Conservation (phyloP, 2,888 invertebrate genomes). For the Serrognathus titanus region DNA sequence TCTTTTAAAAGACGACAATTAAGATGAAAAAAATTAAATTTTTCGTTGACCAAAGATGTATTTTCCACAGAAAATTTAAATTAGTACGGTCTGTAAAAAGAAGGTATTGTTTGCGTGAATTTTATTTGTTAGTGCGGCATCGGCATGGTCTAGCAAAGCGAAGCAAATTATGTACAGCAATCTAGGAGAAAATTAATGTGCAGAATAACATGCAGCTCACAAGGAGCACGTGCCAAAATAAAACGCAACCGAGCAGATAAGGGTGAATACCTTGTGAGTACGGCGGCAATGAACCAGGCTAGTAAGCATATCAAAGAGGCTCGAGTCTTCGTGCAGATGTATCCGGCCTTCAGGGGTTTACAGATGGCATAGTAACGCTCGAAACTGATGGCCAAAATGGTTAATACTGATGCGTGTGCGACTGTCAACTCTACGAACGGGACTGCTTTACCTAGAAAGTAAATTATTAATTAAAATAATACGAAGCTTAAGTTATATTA, state of each 20-base stretch:
- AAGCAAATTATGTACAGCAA: too few relatives aligned
- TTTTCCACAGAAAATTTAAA: too few relatives aligned
- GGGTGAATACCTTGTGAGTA: conserved; percentile 74
- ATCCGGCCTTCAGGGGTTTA: conserved; percentile 84
- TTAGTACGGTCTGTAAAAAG: too few relatives aligned
- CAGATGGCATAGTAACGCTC: conserved; percentile 86
- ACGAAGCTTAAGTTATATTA: too few relatives aligned
- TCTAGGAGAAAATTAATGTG: too few relatives aligned
- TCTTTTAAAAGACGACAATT: too few relatives aligned
- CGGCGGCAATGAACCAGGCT: conserved; percentile 80
- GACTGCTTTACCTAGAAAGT: conserved; percentile 78
- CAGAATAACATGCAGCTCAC: not conserved
- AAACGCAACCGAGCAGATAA: conserved; percentile 18
- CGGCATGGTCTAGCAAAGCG: too few relatives aligned
- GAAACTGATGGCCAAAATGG: conserved; percentile 90
- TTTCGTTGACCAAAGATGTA: too few relatives aligned
- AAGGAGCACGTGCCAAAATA: not conserved
- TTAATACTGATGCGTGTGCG: conserved; percentile 87
- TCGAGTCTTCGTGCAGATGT: conserved; percentile 83
- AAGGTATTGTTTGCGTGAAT: too few relatives aligned
- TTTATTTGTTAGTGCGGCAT: too few relatives aligned
- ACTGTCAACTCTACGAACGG: conserved; percentile 90
- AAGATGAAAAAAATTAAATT: too few relatives aligned
- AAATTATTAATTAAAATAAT: not conserved
- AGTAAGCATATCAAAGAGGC: conserved; percentile 77